Percentiles rank a stretch among this genome's conserved stretches.
Evolutionary conservation across 1,140 invertebrate species (phyloP).

Genomic region (Acromyrmex echinatior): DNA sequence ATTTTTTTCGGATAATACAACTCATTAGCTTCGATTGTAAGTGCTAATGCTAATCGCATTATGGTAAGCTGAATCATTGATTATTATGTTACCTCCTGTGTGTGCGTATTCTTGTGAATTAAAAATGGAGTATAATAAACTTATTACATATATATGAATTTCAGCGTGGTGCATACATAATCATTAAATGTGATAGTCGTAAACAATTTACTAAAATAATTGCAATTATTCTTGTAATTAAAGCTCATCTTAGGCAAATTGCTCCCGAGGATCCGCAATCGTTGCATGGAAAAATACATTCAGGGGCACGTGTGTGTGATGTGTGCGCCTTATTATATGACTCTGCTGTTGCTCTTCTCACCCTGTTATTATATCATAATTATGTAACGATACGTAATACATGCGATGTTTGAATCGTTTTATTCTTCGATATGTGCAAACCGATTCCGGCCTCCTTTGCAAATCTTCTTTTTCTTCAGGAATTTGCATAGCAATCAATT

Average conservation of each 20-base stretch:
- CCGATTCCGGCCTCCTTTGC: neutral
- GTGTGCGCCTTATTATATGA: neutral
- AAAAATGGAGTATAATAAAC: slow-evolving; percentile 19
- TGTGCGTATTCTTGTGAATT: neutral
- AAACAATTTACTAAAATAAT: neutral
- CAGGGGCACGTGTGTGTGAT: neutral
- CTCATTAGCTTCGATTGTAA: neutral
- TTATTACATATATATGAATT: slow-evolving; percentile 12
- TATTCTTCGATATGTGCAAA: slow-evolving; percentile 6
- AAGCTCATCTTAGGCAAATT: slow-evolving; percentile 28
- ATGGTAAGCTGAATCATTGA: neutral
- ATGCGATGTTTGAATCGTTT: neutral
- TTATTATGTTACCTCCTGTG: neutral
- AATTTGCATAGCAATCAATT: neutral
- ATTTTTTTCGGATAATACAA: neutral
- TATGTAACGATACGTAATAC: slow-evolving; percentile 25
- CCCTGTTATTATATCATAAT: slow-evolving; percentile 38
- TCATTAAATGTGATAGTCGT: neutral
- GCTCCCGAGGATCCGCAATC: neutral
- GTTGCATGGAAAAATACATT: neutral
- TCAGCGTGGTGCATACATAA: neutral
- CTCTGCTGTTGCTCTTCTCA: neutral
- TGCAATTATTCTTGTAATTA: neutral
- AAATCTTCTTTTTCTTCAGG: neutral
- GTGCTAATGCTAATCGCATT: neutral